These are phyloP conservation scores for Lophochroa leadbeateri DNA, from an alignment of 2,113 vertebrate genomes.

Conservation along the genomic window DNA sequence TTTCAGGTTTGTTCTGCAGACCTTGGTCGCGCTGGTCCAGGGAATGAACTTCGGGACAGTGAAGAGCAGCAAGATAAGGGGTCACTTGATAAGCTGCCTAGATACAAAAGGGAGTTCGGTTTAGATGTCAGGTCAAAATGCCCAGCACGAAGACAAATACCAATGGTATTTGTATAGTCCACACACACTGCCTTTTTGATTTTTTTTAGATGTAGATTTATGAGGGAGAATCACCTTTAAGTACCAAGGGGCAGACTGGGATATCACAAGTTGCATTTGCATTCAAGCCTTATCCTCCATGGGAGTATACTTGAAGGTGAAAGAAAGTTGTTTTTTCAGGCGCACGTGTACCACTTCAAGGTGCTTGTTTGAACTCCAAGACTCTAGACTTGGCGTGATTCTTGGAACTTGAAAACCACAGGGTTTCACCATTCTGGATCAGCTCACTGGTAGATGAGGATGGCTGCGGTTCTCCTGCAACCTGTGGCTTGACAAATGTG, in stretches of 20 bases:
- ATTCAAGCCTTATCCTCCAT: background rate
- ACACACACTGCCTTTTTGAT: background rate
- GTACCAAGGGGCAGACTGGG: background rate
- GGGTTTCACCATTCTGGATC: background rate
- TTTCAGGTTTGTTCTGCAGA: background rate
- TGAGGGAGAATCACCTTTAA: background rate
- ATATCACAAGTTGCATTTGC: background rate
- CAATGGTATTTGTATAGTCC: background rate
- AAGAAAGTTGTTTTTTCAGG: background rate
- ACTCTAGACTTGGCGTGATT: background rate
- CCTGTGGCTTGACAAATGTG: background rate
- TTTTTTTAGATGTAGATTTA: background rate
- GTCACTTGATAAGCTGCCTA: background rate
- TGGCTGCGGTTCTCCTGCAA: background rate
- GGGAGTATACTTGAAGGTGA: background rate
- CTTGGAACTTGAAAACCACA: background rate
- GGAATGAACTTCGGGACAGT: background rate
- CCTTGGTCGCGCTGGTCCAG: background rate
- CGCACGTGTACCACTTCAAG: background rate
- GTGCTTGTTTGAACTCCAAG: background rate
- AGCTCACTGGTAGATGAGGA: background rate
- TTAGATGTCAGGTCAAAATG: background rate
- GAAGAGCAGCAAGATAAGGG: background rate
- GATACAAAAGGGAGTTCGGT: background rate
- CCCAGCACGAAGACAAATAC: background rate